phyloP scores from a whole-genome alignment of 2,797 vertebrate species.

The Rhadinocentrus ornatus region DNA sequence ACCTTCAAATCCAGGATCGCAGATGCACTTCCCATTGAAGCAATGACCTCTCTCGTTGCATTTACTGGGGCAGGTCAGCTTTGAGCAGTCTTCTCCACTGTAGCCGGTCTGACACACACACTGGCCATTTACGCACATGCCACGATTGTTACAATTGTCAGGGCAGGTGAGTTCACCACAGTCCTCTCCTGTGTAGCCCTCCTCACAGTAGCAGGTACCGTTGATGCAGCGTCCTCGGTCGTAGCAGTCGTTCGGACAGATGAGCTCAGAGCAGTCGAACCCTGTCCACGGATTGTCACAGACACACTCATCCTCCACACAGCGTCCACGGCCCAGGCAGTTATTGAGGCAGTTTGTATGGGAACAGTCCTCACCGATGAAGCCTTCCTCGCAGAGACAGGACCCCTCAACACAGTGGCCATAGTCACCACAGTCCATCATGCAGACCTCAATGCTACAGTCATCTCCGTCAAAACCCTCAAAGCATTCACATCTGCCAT shows the following conservation, averaged over 20 bases:
- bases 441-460: conserved; percentile 90
- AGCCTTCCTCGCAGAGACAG: conserved; percentile 91
- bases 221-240: conserved; percentile 94
- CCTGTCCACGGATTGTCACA: conserved; percentile 94
- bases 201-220: conserved; percentile 93
- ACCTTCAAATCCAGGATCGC: conserved; percentile 88
- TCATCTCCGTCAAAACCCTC: conserved; percentile 89
- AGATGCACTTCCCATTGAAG: conserved; percentile 88
- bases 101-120: conserved; percentile 90
- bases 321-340: conserved; percentile 90
- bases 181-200: conserved; percentile 91
- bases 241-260: conserved; percentile 95
- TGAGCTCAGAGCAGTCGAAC: conserved; percentile 92
- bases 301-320: conserved; percentile 90
- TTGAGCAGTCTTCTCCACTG: conserved; percentile 88
- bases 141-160: conserved; percentile 84
- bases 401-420: conserved; percentile 88
- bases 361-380: conserved; percentile 87
- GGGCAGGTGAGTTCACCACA: conserved; percentile 89
- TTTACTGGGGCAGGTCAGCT: conserved; percentile 87
- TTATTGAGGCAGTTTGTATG: conserved; percentile 90
- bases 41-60: conserved; percentile 90
- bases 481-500: conserved; percentile 91
- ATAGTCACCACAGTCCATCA: conserved; percentile 85
- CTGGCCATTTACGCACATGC: conserved; percentile 88